phyloP scores from a whole-genome alignment of 2,888 invertebrate genomes.

The Punctoribates punctum region DNA sequence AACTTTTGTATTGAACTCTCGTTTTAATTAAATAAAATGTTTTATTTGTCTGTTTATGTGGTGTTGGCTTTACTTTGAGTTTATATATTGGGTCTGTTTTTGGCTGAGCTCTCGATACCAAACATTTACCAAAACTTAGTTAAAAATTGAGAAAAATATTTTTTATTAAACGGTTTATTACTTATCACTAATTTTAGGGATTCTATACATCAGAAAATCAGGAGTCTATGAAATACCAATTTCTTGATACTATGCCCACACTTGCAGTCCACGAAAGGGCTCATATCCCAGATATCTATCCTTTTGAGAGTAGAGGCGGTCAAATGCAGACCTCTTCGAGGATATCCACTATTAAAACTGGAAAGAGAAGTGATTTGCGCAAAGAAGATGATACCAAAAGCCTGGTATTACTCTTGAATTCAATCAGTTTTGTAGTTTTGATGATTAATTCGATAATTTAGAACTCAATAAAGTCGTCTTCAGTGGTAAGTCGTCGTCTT shows the following conservation, averaged over 20 bases:
- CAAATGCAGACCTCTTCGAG: slow-evolving; percentile 9
- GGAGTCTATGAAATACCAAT: slow-evolving; percentile 3
- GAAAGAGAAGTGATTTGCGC: slow-evolving; percentile 9
- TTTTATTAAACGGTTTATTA: slow-evolving; percentile 4
- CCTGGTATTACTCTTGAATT: neutral
- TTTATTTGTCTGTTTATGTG: slow-evolving; percentile 30
- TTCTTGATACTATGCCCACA: slow-evolving; percentile 19
- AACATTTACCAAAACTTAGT: neutral
- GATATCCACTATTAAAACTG: neutral
- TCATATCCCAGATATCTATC: slow-evolving; percentile 20
- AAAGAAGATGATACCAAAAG: slow-evolving; percentile 28
- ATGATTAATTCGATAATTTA: slow-evolving; percentile 8
- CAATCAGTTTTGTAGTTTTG: neutral
- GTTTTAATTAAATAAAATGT: slow-evolving; percentile 34
- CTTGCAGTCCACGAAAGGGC: neutral
- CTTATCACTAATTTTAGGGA: slow-evolving; percentile 16
- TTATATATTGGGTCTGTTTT: neutral
- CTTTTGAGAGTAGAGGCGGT: neutral
- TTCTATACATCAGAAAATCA: slow-evolving; percentile 31
- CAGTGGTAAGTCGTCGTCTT: slow-evolving; percentile 19
- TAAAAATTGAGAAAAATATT: neutral
- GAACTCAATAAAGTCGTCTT: slow-evolving; percentile 32
- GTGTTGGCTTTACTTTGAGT: slow-evolving; percentile 11
- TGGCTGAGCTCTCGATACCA: too few species aligned
- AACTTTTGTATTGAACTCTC: slow-evolving; percentile 28